Evolutionary conservation across 1,140 invertebrate species (phyloP), one percentile per base, ranked within the genome.

Genomic region (Goniozus legneri): DNA sequence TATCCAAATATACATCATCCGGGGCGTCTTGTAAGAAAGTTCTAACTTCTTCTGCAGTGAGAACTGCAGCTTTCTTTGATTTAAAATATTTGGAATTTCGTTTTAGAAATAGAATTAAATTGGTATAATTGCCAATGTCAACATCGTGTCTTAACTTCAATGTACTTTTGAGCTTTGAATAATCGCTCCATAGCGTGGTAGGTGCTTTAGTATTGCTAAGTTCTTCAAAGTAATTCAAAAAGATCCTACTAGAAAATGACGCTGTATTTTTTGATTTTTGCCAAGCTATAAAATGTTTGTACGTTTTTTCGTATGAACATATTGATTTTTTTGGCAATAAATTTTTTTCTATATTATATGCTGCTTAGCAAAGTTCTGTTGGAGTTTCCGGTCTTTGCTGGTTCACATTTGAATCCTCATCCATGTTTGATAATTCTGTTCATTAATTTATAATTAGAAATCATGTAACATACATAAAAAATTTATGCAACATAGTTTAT

Each of bases 211-310:
- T 55, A 22, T 52, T 50, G 4, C 55, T 43, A 16, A 65, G 43
- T 47, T 56, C 43, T 18, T 47, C 20, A 30, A 62, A 68, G 50
- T 68, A 68, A 6, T 33, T 48, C 3, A 68, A 30, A 8, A 64
- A 31, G 3, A 58, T 47, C 37, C 51, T 45, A 48, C 65, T 58
- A 7, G 49, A 44, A 24, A 57, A 62, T 8, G 55, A 56, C 14
- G 48, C 48, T n/a, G 35, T 44, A 22, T 55, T 41, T 10, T 57
- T 58, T 13, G 3, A 19, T 19, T 47, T 16, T 36, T 31, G 12
- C 47, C 47, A 54, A 3, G 40, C 34, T 8, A 22, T 43, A 30
- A 54, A 54, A 21, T 50, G 7, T 12, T 47, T 27, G 22, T 47
- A 50, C 6, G 41, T 22, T 6, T 8, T 27, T 16, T 21, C 21